These are phyloP conservation scores for Meloidogyne hapla DNA, from an alignment of 1,140 invertebrate genomes.

Conservation along the genomic window DNA sequence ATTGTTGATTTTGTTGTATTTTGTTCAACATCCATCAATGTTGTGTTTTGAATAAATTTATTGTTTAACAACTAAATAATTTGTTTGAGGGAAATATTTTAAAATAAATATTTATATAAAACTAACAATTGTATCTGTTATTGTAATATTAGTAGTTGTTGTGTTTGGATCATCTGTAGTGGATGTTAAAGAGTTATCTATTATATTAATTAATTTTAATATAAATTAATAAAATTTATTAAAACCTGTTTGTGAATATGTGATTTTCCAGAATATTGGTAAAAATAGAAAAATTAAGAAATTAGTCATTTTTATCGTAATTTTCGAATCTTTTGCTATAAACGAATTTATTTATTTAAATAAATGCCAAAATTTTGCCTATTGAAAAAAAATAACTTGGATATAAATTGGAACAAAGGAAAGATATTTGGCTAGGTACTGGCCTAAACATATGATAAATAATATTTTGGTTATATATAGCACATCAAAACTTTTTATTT, in stretches of 20 bases:
- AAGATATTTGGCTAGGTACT: too few species aligned
- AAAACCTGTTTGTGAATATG: neutral
- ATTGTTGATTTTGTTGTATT: neutral
- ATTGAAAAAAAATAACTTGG: too few species aligned
- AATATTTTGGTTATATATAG: too few species aligned
- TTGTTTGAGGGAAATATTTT: neutral
- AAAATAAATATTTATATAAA: neutral
- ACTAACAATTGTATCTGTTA: neutral
- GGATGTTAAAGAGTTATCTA: neutral
- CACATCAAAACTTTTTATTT: too few species aligned
- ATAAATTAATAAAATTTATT: neutral
- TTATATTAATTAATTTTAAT: neutral
- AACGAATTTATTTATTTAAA: too few species aligned
- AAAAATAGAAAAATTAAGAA: neutral
- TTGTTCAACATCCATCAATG: neutral
- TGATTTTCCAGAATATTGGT: neutral
- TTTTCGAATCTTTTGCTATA: too few species aligned
- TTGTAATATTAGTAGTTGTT: too few species aligned
- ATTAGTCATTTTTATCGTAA: neutral
- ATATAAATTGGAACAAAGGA: too few species aligned
- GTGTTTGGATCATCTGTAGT: neutral
- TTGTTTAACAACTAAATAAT: too few species aligned
- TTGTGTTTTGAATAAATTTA: neutral
- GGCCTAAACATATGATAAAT: too few species aligned
- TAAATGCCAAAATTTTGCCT: too few species aligned